Percentiles rank a stretch among this genome's conserved stretches.
These are phyloP conservation scores for Limnothrissa miodon DNA, from an alignment of 2,113 vertebrate genomes.

Conservation along the genomic window DNA sequence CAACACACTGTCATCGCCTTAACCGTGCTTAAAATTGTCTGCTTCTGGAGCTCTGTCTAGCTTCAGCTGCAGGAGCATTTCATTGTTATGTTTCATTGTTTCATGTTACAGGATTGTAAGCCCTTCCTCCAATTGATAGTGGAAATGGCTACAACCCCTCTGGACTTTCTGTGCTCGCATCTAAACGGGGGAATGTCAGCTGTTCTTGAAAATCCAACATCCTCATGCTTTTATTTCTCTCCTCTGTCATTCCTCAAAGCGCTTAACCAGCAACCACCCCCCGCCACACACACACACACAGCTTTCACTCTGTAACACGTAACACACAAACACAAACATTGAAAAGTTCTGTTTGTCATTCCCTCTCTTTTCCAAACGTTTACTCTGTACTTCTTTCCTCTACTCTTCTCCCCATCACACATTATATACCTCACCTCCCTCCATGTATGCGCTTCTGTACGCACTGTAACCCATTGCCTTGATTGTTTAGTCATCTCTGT, in stretches of 20 bases:
- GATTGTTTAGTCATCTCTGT: slow-evolving; percentile 36
- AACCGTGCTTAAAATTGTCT: not conserved
- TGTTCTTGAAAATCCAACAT: slow-evolving; percentile 15
- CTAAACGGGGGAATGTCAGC: slow-evolving; percentile 18
- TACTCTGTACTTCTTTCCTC: not conserved
- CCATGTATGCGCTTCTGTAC: slow-evolving; percentile 19
- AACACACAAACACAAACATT: slow-evolving; percentile 27
- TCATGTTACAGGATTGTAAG: not conserved
- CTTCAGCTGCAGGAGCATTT: not conserved
- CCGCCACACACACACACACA: not conserved
- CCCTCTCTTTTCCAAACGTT: not conserved
- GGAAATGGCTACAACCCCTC: slow-evolving; percentile 53
- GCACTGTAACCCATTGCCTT: slow-evolving; percentile 27
- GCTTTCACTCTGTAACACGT: not conserved
- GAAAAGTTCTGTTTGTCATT: slow-evolving; percentile 27
- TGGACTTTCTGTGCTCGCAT: slow-evolving; percentile 51
- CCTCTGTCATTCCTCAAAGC: not conserved
- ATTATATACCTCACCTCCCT: slow-evolving; percentile 61
- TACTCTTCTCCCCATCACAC: slow-evolving; percentile 9
- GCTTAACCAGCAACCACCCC: not conserved
- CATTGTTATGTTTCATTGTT: not conserved
- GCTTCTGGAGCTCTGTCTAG: not conserved
- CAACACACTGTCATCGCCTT: slow-evolving; percentile 4
- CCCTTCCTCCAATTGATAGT: not conserved
- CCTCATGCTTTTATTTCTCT: not conserved